Percentiles rank a stretch among this genome's conserved stretches.
phyloP scores from a whole-genome alignment of 2,113 vertebrate species.

The Eleginops maclovinus region DNA sequence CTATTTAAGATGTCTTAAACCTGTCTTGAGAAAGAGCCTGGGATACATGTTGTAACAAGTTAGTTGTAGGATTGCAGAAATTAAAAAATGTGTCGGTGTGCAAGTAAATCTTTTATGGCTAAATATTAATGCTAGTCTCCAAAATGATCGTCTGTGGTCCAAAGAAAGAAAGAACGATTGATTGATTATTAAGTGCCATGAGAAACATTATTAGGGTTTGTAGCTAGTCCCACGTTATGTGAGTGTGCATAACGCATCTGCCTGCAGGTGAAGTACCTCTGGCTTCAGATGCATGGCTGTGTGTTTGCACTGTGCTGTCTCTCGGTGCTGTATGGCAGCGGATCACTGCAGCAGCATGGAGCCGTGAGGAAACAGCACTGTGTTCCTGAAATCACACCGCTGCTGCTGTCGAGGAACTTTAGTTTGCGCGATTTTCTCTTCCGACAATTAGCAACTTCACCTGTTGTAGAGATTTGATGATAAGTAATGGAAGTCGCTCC shows the following conservation, averaged over 20 bases:
- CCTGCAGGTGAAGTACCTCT: conserved; percentile 51
- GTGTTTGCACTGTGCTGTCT: conserved; percentile 46
- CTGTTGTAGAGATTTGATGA: neutral
- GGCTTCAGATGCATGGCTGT: conserved; percentile 33
- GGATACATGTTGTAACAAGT: neutral
- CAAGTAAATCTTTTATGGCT: neutral
- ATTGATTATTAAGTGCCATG: too few relatives aligned
- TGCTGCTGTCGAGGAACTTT: conserved; percentile 53
- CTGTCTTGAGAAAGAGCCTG: neutral
- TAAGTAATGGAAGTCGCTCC: conserved; percentile 68
- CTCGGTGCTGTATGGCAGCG: conserved; percentile 62
- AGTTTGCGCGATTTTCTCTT: neutral
- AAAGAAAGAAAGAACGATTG: too few relatives aligned
- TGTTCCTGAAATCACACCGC: conserved; percentile 47
- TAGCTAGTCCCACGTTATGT: neutral
- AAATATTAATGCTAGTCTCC: neutral
- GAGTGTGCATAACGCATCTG: neutral
- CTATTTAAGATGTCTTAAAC: neutral
- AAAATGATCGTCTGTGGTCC: neutral
- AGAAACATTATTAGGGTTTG: neutral
- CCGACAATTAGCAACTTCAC: neutral
- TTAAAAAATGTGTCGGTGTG: neutral
- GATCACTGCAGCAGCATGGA: conserved; percentile 75
- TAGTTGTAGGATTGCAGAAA: neutral
- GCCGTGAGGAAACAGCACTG: conserved; percentile 67